A percentile compares a stretch with the other conserved stretches of the same genome.
Conservation (phyloP, 2,797 vertebrate genomes). For the Darevskia nairensis region DNA sequence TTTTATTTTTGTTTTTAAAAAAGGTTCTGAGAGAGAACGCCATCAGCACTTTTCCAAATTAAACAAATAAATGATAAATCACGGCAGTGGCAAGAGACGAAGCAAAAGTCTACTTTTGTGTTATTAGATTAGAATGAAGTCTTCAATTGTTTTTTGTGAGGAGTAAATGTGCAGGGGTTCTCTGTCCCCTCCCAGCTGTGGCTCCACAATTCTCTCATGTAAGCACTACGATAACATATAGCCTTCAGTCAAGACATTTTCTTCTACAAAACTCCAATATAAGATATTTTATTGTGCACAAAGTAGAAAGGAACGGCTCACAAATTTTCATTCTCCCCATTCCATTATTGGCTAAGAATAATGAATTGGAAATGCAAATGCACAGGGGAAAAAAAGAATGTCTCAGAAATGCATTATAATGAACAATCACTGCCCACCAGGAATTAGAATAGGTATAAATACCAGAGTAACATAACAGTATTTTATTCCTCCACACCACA, state of each 20-base stretch:
- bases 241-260: neutral
- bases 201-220: neutral
- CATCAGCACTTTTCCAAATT: neutral
- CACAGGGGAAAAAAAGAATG: neutral
- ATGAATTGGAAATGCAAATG: neutral
- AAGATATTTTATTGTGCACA: neutral
- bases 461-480: neutral
- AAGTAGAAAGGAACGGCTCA: conserved; percentile 14
- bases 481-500: neutral
- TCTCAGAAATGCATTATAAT: conserved; percentile 23
- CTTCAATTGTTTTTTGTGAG: too few relatives aligned
- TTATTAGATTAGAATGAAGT: too few relatives aligned
- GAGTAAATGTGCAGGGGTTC: neutral
- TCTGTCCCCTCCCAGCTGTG: neutral
- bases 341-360: neutral
- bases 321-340: conserved; percentile 3
- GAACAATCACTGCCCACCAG: conserved; percentile 5
- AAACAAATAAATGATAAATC: neutral
- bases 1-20: neutral
- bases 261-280: conserved; percentile 9
- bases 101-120: neutral
- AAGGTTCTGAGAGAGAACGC: neutral
- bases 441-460: conserved; percentile 33
- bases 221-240: conserved; percentile 20
- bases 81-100: neutral